Conservation (phyloP, 2,113 vertebrate species). For the Heptranchias perlo region DNA sequence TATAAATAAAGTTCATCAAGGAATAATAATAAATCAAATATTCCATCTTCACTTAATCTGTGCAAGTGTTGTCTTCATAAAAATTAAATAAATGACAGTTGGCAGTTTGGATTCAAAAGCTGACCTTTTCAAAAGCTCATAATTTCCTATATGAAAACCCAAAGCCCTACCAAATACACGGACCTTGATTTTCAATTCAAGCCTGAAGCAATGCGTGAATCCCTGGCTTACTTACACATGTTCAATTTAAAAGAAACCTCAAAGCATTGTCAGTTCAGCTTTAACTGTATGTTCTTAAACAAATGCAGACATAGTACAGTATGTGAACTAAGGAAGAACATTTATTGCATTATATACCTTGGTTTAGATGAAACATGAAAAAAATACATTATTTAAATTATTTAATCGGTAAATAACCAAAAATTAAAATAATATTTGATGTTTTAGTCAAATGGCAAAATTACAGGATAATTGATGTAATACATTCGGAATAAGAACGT, state of each 20-base stretch:
- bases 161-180: not conserved
- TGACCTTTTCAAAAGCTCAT: not conserved
- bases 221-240: not conserved
- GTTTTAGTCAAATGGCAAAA: not conserved
- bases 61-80: not conserved
- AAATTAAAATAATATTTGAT: not conserved
- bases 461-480: not conserved
- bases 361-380: not conserved
- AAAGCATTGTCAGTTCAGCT: not conserved
- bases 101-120: not conserved
- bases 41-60: not conserved
- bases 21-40: not conserved
- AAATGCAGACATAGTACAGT: not conserved
- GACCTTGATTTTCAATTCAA: not conserved
- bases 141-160: not conserved
- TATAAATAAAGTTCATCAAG: not conserved
- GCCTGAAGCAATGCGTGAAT: not conserved
- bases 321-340: not conserved
- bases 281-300: not conserved
- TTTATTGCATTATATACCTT: not conserved
- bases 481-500: not conserved
- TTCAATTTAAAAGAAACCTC: not conserved
- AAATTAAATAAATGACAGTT: not conserved
- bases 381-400: not conserved
- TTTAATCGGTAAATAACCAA: not conserved